Percentiles rank a stretch among this genome's conserved stretches.
Evolutionary conservation across 2,113 vertebrate species (phyloP).

Genomic region (Columba livia): DNA sequence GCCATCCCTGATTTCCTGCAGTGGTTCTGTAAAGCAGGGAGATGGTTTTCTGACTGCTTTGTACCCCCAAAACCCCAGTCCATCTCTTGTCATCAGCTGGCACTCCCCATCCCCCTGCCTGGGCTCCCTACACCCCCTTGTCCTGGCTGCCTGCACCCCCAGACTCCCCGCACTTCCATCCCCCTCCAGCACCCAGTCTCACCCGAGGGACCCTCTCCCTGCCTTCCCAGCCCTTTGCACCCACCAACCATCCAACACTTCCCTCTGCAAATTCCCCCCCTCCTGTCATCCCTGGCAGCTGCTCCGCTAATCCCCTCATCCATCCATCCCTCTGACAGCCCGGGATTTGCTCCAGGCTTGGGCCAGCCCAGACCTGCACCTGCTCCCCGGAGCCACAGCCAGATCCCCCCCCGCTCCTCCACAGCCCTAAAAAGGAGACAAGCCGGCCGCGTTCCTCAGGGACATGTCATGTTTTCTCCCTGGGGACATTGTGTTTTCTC

Average conservation of each 20-base stretch:
- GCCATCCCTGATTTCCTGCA: background rate
- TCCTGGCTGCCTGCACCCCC: background rate
- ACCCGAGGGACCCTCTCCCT: background rate
- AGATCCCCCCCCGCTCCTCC: background rate
- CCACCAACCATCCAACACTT: background rate
- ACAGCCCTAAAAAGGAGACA: constrained; percentile 1
- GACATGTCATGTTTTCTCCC: background rate
- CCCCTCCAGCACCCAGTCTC: background rate
- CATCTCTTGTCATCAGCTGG: background rate
- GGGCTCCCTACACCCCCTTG: too few species aligned
- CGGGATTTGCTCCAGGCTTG: background rate
- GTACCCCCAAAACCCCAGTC: background rate
- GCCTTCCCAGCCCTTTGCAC: background rate
- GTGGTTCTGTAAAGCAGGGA: background rate
- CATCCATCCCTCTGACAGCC: background rate
- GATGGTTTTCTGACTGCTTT: background rate
- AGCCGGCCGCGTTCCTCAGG: background rate
- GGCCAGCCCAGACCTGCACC: background rate
- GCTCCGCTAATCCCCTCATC: background rate
- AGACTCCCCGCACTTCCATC: background rate
- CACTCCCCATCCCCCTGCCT: too few species aligned
- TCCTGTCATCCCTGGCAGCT: background rate
- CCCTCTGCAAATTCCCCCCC: background rate
- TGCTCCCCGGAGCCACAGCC: background rate
- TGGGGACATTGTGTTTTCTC: background rate